These are phyloP conservation scores for Podabrus alpinus DNA, from an alignment of 2,888 invertebrate species.

Conservation along the genomic window DNA sequence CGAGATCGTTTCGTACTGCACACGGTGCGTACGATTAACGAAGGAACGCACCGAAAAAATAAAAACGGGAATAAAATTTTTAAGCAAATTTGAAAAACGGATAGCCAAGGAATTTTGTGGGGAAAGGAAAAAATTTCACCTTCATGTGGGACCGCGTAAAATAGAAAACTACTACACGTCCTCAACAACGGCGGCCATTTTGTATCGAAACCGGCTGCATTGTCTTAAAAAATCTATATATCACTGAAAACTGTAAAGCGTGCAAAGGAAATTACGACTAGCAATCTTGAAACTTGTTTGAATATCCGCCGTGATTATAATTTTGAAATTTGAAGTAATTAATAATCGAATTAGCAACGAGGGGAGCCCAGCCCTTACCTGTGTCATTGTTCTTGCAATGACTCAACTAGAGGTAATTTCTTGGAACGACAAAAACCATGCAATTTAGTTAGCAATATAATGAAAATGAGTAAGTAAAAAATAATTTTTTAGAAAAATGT, in stretches of 20 bases:
- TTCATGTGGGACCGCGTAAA: slow-evolving; percentile 15
- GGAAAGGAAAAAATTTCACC: slow-evolving; percentile 5
- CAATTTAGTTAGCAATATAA: background rate
- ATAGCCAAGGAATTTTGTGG: background rate
- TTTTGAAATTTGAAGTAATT: background rate
- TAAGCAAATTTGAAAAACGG: background rate
- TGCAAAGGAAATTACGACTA: background rate
- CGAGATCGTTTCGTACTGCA: background rate
- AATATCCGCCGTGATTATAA: background rate
- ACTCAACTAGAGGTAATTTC: slow-evolving; percentile 14
- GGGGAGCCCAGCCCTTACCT: slow-evolving; percentile 29
- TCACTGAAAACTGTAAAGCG: slow-evolving; percentile 12
- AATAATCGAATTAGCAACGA: background rate
- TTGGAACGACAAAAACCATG: background rate
- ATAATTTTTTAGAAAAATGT: background rate
- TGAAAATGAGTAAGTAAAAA: background rate
- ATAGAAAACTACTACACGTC: slow-evolving; percentile 46
- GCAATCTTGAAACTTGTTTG: background rate
- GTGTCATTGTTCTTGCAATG: slow-evolving; percentile 31
- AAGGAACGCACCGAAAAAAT: background rate
- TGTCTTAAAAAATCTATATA: slow-evolving; percentile 17
- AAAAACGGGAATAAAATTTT: background rate
- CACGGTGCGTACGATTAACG: background rate
- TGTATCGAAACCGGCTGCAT: slow-evolving; percentile 47
- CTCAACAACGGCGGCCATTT: slow-evolving; percentile 49